A percentile compares a stretch with the other conserved stretches of the same genome.
Conservation (phyloP, 2,888 invertebrate species). For the Schrankia costaestrigalis region DNA sequence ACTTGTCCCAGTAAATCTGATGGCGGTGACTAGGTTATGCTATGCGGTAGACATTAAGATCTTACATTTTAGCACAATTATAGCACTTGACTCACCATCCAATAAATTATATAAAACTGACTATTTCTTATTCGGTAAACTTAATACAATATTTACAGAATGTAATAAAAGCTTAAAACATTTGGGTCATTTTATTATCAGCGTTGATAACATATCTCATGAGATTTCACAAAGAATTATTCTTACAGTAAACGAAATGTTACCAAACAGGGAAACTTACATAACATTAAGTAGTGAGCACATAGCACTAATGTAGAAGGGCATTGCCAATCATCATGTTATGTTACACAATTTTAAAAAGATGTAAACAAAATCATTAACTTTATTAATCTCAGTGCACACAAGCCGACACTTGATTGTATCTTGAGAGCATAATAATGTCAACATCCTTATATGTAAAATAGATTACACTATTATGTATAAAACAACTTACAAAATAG, state of each 20-base stretch:
- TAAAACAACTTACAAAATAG: slow-evolving; percentile 44
- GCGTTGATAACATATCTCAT: slow-evolving; percentile 12
- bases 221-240: slow-evolving; percentile 5
- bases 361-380: slow-evolving; percentile 56
- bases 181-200: slow-evolving; percentile 30
- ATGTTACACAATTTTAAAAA: slow-evolving; percentile 44
- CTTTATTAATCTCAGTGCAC: slow-evolving; percentile 41
- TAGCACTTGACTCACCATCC: slow-evolving; percentile 35
- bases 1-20: slow-evolving; percentile 47
- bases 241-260: slow-evolving; percentile 16
- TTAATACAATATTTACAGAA: slow-evolving; percentile 35
- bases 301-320: slow-evolving; percentile 45
- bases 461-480: slow-evolving; percentile 30
- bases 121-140: no score
- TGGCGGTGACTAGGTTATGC: slow-evolving; percentile 35
- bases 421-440: slow-evolving; percentile 20
- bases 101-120: no score
- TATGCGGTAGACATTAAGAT: slow-evolving; percentile 38
- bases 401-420: slow-evolving; percentile 35
- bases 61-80: slow-evolving; percentile 34
- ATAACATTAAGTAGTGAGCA: slow-evolving; percentile 41
- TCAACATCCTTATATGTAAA: slow-evolving; percentile 27
- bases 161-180: slow-evolving; percentile 19
- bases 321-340: slow-evolving; percentile 48
- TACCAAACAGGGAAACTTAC: slow-evolving; percentile 40